phyloP scores from a whole-genome alignment of 92 coral and sea anemone genomes.

The Blastomussa wellsi region DNA sequence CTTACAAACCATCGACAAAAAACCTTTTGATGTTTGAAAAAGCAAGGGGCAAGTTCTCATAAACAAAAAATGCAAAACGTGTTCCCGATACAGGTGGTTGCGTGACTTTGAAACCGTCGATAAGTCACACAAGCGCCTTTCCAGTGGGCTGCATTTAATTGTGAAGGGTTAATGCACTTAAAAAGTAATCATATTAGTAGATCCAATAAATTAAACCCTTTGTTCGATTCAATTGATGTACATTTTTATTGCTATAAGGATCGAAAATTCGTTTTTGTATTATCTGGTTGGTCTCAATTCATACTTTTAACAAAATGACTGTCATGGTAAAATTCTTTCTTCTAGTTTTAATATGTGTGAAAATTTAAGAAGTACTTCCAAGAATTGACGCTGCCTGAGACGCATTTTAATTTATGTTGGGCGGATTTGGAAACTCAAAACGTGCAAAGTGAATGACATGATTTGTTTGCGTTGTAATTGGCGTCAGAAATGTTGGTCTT shows the following conservation, averaged over 20 bases:
- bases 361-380: neutral
- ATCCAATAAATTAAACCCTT: conserved; percentile 13
- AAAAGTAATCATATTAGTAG: neutral
- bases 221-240: neutral
- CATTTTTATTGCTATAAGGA: conserved; percentile 15
- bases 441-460: neutral
- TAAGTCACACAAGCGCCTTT: neutral
- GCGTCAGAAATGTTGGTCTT: neutral
- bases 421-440: conserved; percentile 1
- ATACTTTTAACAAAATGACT: neutral
- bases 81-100: neutral
- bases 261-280: conserved; percentile 1
- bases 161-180: neutral
- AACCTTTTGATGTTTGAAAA: neutral
- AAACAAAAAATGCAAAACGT: neutral
- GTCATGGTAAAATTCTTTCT: neutral
- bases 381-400: neutral
- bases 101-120: neutral
- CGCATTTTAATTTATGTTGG: neutral
- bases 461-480: conserved; percentile 1
- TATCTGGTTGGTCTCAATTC: neutral
- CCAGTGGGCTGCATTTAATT: neutral
- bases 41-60: neutral
- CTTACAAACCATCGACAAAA: neutral
- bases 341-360: neutral